Base-by-base conservation (phyloP, 2,113 vertebrate genomes). In the Nesogale talazaci region DNA sequence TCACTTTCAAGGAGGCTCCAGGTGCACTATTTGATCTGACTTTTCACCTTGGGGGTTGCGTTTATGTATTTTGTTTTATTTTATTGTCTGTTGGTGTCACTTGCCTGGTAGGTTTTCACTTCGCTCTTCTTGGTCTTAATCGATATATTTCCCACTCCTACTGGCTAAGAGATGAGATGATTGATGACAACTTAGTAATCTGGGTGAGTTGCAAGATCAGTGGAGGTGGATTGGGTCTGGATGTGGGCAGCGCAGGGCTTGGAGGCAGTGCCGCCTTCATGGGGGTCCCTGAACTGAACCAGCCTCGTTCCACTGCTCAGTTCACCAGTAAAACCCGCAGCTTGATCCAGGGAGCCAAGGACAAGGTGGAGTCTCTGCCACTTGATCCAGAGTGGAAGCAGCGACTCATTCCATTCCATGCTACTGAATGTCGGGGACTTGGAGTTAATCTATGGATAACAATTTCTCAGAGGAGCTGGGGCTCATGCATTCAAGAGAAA, bases 281-380 rank as follows among this genome's bases (percentile, higher is more conserved):
- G 17, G 77, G 38, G 38, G 59, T 19, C 52, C 56, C 4, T 2
- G n/a, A 82, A 69, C 78, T 84, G 69, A 87, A 36, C 65, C 89
- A 78, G 81, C 74, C 34, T 70, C 88, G 9, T 52, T 12, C 46
- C 46, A 52, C 46, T 10, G 46, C 46, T 2, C 46, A 5, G 46
- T 52, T 9, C 6, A 10, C 46, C 9, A 52, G 6, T n/a, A 52
- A 9, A 52, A 12, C 46, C 46, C 22, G 61, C 82, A 9, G 6
- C 42, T 72, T 82, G 63, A 84, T 82, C 89, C 86, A 59, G 75
- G 90, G 81, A 82, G 80, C 14, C 46, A 36, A 65, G 40, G 75
- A 59, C 81, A 84, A 59, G 5, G 38, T 56, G 19, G 75, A 31
- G 56, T 83, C 89, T 42, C 72, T 76, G 84, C 82, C 56, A 17